phyloP scores from a whole-genome alignment of 2,797 vertebrate species.

The Ciconia nigra region DNA sequence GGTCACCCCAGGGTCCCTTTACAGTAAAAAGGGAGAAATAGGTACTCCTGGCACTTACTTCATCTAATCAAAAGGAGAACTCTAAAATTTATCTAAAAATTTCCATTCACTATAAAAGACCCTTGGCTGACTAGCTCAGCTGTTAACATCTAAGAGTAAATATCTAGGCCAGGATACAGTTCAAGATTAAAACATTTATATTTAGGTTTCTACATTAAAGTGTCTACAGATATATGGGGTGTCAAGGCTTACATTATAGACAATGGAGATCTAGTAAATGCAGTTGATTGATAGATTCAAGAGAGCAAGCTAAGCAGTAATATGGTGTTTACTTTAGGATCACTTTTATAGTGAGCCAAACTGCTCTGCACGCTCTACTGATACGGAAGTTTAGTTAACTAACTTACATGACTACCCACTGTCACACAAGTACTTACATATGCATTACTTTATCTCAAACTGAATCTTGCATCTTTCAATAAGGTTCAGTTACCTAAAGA shows the following conservation, averaged over 20 bases:
- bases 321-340: not conserved
- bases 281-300: not conserved
- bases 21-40: not conserved
- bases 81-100: not conserved
- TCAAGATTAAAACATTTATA: not conserved
- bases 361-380: not conserved
- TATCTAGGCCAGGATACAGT: not conserved
- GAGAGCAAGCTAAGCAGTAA: not conserved
- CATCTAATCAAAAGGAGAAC: not conserved
- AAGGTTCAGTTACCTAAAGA: not conserved
- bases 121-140: not conserved
- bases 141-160: slow-evolving; percentile 4
- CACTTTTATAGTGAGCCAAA: not conserved
- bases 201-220: not conserved
- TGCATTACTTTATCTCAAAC: not conserved
- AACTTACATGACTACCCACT: not conserved
- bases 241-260: not conserved
- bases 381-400: not conserved
- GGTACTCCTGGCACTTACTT: not conserved
- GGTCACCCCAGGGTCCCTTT: not conserved
- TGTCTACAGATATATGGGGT: not conserved
- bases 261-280: not conserved
- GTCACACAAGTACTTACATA: not conserved
- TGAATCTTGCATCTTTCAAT: not conserved
- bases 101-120: not conserved